Base-by-base conservation (phyloP, 2,113 vertebrate species). In the Pygoscelis antarcticus region DNA sequence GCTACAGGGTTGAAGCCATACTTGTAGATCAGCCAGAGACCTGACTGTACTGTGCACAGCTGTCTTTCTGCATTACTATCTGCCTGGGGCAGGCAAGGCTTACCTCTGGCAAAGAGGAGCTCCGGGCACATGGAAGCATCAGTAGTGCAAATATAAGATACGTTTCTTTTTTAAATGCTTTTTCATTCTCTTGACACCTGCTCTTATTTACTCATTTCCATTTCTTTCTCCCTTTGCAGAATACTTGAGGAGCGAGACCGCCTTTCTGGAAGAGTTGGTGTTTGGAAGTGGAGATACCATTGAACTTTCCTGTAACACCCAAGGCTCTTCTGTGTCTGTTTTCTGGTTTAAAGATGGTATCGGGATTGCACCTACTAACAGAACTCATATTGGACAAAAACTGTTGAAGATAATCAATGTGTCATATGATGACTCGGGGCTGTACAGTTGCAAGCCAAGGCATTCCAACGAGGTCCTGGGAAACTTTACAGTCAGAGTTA, bases 401-500 rank as follows among this genome's bases (percentile, higher is more conserved):
- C 90, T 98, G 78, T 94, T 99, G 91, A 98, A 96, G 97, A 98
- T 99, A 96, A 98, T 98, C 96, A 99, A 99, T 54, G 98, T 99
- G 89, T 99, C 99, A 9, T 99, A 99, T 71, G 99, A 99, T 85
- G 99, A 99, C 97, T 98, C 99, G 0, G 99, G 99, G 32, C 97
- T 99, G 58, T 99, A 99, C 97, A 98, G 98, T 62, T 99, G 99
- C 82, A 98, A 97, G 76, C 98, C 98, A 34, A 97, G 98, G 49
- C 98, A 97, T 72, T 98, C 98, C 95, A 98, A 97, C 13, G 87
- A 95, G 57, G 96, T 99, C 92, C 97, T 99, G 72, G 98, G 98
- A 97, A 99, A 99, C 98, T 99, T 99, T 94, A 99, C 99, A 81
- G 96, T 99, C 94, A 98, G 98, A 98, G 99, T 99, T 78, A 98